These are phyloP conservation scores for Sebastes oblongus DNA, from an alignment of 2,797 vertebrate species.

Conservation along the genomic window DNA sequence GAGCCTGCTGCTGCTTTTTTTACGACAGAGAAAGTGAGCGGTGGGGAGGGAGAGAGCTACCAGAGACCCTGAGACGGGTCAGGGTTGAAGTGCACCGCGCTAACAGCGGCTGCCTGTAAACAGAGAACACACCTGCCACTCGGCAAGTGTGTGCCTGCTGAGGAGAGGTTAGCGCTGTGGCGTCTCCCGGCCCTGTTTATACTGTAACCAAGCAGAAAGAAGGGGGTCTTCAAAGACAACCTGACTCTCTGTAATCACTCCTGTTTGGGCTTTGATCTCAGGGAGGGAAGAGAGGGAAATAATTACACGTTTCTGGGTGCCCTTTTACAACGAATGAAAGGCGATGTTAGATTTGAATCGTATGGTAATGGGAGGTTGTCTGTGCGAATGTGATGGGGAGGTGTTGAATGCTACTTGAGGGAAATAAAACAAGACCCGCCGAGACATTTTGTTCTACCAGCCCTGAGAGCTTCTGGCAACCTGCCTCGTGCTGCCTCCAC, in stretches of 20 bases:
- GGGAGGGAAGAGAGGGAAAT: constrained; percentile 72
- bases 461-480: constrained; percentile 69
- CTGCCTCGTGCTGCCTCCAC: constrained; percentile 43
- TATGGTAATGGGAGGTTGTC: constrained; percentile 79
- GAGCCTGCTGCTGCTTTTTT: constrained; percentile 29
- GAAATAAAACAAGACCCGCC: constrained; percentile 69
- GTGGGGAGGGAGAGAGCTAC: constrained; percentile 9
- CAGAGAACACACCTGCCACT: constrained; percentile 59
- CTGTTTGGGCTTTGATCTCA: constrained; percentile 81
- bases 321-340: constrained; percentile 82
- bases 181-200: constrained; percentile 65
- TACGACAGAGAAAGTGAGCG: constrained; percentile 44
- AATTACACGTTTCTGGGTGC: constrained; percentile 76
- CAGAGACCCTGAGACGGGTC: constrained; percentile 43
- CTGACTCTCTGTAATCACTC: constrained; percentile 78
- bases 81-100: constrained; percentile 44
- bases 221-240: constrained; percentile 77
- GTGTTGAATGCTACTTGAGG: constrained; percentile 80
- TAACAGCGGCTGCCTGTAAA: constrained; percentile 57
- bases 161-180: constrained; percentile 45
- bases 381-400: constrained; percentile 83
- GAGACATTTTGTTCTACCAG: constrained; percentile 67
- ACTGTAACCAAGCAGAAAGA: constrained; percentile 71
- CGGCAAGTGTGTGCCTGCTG: constrained; percentile 56
- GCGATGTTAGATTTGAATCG: constrained; percentile 81